Conservation (phyloP, 2,113 vertebrate species). For the Cyrtonyx montezumae region DNA sequence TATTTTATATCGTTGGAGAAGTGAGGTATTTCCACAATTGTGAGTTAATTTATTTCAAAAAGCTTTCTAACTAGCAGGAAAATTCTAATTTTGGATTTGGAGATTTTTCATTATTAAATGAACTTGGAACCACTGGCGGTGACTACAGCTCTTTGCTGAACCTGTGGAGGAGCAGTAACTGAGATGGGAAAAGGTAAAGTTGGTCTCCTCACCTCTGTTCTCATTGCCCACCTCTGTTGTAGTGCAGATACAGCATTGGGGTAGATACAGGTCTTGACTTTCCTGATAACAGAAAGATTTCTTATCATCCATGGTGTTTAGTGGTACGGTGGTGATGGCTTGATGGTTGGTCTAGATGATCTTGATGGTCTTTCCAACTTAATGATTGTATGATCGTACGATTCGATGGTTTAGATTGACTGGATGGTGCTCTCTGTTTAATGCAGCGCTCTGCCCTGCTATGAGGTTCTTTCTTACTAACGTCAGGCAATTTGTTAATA, state of each 20-base stretch:
- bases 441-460: not conserved
- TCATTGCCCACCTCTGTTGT: not conserved
- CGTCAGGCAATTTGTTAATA: not conserved
- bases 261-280: not conserved
- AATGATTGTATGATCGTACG: too few species aligned
- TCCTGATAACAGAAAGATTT: not conserved
- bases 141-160: not conserved
- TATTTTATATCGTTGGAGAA: not conserved
- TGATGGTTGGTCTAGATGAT: too few species aligned
- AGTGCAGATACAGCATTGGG: not conserved
- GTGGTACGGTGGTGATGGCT: too few species aligned
- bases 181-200: not conserved
- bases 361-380: too few species aligned
- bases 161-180: not conserved
- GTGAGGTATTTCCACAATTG: not conserved
- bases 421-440: not conserved
- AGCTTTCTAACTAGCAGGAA: not conserved
- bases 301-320: not conserved
- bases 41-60: not conserved
- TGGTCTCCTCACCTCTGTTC: not conserved
- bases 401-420: not conserved
- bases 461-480: constrained; percentile 10
- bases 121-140: not conserved
- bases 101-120: not conserved
- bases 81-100: not conserved